Evolutionary conservation across 2,888 invertebrate genomes (phyloP).

Genomic region (Trypoxylon attenuatum): DNA sequence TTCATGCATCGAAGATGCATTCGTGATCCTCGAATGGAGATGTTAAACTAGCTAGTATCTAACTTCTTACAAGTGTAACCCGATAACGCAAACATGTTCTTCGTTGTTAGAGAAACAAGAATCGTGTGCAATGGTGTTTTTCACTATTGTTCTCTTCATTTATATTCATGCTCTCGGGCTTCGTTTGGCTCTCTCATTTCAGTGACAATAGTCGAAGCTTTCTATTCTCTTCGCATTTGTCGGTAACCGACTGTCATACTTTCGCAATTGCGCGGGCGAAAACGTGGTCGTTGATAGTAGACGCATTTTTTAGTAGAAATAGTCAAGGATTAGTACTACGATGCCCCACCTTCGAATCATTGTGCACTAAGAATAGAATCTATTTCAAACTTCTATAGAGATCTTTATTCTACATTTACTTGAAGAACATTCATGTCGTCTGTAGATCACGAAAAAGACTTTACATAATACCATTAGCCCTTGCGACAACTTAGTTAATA

Average conservation of each 20-base stretch:
- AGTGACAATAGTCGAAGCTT: not conserved
- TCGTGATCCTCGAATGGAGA: too few relatives aligned
- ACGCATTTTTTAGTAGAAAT: constrained; percentile 1
- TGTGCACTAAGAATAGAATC: constrained; percentile 1
- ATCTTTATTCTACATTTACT: too few relatives aligned
- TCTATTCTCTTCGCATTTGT: not conserved
- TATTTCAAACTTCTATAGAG: not conserved
- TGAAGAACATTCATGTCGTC: too few relatives aligned
- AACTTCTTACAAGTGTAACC: not conserved
- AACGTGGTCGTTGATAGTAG: not conserved
- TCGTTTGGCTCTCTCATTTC: not conserved
- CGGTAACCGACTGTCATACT: not conserved
- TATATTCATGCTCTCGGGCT: not conserved
- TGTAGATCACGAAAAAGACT: too few relatives aligned
- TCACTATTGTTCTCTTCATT: not conserved
- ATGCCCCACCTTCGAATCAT: not conserved
- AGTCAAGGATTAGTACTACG: not conserved
- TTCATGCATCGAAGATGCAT: too few relatives aligned
- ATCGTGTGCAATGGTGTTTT: constrained; percentile 1
- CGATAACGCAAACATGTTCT: not conserved
- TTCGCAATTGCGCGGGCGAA: not conserved
- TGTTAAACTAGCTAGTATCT: too few relatives aligned
- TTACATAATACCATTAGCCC: not conserved
- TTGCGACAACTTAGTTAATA: too few relatives aligned
- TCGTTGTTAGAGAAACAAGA: not conserved